Conservation (phyloP, 2,797 vertebrate species). For the Pempheris klunzingeri region DNA sequence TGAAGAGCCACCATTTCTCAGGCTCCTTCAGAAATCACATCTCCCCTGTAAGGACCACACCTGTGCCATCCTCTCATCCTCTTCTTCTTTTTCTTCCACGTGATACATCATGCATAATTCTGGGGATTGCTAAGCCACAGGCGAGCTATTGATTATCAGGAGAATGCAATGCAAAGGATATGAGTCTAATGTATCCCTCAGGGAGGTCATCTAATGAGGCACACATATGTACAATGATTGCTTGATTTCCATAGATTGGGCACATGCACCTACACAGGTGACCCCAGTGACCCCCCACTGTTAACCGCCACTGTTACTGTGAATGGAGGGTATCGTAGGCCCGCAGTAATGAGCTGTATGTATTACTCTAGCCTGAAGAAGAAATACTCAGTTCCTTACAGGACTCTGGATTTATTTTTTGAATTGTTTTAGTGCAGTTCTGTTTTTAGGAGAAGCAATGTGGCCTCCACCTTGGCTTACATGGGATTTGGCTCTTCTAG, state of each 20-base stretch:
- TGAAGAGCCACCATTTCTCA: slow-evolving; percentile 25
- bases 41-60: slow-evolving; percentile 16
- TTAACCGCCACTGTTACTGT: slow-evolving; percentile 6
- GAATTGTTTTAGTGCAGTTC: neutral
- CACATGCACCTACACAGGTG: slow-evolving; percentile 43
- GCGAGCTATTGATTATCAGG: slow-evolving; percentile 53
- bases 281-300: slow-evolving; percentile 24
- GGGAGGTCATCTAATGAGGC: slow-evolving; percentile 58
- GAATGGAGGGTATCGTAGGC: neutral
- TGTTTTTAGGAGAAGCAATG: neutral
- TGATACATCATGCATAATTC: slow-evolving; percentile 33
- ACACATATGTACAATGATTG: slow-evolving; percentile 4
- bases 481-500: neutral
- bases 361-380: neutral
- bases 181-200: slow-evolving; percentile 32
- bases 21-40: slow-evolving; percentile 35
- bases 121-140: neutral
- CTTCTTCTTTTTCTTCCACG: slow-evolving; percentile 58
- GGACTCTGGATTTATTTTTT: slow-evolving; percentile 2
- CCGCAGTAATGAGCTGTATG: neutral
- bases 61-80: slow-evolving; percentile 55
- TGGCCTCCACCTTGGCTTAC: neutral
- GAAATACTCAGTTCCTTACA: slow-evolving; percentile 1
- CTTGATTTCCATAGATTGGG: slow-evolving; percentile 35
- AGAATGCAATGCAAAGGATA: slow-evolving; percentile 39